A percentile compares a stretch with the other conserved stretches of the same genome.
These are phyloP conservation scores for Dendrolimus punctatus DNA, from an alignment of 1,140 invertebrate genomes.

Conservation along the genomic window DNA sequence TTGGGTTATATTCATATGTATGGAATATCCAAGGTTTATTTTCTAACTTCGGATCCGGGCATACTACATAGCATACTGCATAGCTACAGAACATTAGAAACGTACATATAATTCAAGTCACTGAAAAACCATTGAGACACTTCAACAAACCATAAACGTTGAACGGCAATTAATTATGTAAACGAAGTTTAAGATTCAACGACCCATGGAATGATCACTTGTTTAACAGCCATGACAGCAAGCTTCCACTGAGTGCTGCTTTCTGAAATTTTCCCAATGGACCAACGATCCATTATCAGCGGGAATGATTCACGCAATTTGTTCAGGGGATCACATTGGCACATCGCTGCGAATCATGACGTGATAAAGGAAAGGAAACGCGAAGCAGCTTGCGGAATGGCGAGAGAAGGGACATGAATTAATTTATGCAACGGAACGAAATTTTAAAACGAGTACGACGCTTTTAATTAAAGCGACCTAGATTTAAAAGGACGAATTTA, in stretches of 20 bases:
- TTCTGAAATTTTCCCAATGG: slow-evolving; percentile 27
- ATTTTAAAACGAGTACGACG: neutral
- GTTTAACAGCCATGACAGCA: slow-evolving; percentile 22
- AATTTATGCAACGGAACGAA: slow-evolving; percentile 4
- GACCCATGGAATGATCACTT: slow-evolving; percentile 28
- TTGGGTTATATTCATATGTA: no score
- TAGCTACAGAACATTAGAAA: no score
- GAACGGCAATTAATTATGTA: slow-evolving; percentile 47
- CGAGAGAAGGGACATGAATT: slow-evolving; percentile 5
- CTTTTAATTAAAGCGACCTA: no score
- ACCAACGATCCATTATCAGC: slow-evolving; percentile 29
- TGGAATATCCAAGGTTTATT: no score
- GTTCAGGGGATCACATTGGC: slow-evolving; percentile 17
- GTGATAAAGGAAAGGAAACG: slow-evolving; percentile 9
- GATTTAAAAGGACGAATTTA: no score
- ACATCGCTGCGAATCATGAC: slow-evolving; percentile 7
- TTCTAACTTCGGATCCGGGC: no score
- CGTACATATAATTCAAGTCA: no score
- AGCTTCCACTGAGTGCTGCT: slow-evolving; percentile 18
- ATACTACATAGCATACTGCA: no score
- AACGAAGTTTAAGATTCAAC: slow-evolving; percentile 34
- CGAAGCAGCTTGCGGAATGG: neutral
- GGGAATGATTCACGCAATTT: slow-evolving; percentile 26
- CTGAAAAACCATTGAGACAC: slow-evolving; percentile 9
- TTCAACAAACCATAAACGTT: slow-evolving; percentile 22